phyloP scores from a whole-genome alignment of 2,888 invertebrate species.

The Drosophila lacicola region DNA sequence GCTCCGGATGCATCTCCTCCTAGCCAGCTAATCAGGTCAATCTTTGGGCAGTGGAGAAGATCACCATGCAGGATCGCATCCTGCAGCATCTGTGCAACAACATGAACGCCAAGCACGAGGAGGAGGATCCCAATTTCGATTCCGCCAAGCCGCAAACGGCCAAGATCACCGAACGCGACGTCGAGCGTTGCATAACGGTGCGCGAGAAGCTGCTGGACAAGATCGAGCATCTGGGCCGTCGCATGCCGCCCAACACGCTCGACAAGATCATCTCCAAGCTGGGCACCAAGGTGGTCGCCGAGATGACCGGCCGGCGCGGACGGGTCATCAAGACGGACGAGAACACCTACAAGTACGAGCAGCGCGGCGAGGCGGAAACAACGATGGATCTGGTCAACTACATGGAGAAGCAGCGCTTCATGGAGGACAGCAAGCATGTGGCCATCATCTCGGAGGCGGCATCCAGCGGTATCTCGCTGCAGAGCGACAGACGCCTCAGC shows the following conservation, averaged over 20 bases:
- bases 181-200: slow-evolving; percentile 95
- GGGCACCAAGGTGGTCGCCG: slow-evolving; percentile 99
- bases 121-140: slow-evolving; percentile 87
- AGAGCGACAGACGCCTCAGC: slow-evolving; percentile 96
- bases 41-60: slow-evolving; percentile 48
- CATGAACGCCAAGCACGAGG: slow-evolving; percentile 86
- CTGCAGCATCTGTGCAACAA: slow-evolving; percentile 47
- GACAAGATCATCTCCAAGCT: slow-evolving; percentile 99
- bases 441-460: slow-evolving; percentile 99
- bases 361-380: slow-evolving; percentile 96
- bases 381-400: slow-evolving; percentile 98
- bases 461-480: slow-evolving; percentile 98
- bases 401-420: slow-evolving; percentile 95
- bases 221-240: slow-evolving; percentile 94
- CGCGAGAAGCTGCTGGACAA: slow-evolving; percentile 94
- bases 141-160: slow-evolving; percentile 11
- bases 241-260: slow-evolving; percentile 97
- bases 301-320: slow-evolving; percentile 99
- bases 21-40: background rate
- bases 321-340: slow-evolving; percentile 95
- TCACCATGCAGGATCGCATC: slow-evolving; percentile 68
- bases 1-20: background rate
- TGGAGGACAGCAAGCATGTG: slow-evolving; percentile 98
- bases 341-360: slow-evolving; percentile 96
- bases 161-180: slow-evolving; percentile 86